Evolutionary conservation across 2,797 vertebrate species (phyloP).

Genomic region (Protonibea diacanthus): DNA sequence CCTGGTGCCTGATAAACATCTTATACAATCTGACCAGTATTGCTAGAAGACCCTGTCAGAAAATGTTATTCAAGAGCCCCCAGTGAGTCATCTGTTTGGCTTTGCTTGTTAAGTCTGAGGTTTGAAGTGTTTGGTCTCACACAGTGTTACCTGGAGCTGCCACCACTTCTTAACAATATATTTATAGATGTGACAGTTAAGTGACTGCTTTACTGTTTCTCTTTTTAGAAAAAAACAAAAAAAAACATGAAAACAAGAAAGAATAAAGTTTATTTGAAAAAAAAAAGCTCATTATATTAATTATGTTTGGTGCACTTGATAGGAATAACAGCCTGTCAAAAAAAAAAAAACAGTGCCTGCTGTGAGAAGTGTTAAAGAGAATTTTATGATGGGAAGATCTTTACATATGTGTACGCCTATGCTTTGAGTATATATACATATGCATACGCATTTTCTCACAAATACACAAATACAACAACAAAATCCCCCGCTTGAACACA

Average conservation of each 20-base stretch:
- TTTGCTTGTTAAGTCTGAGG: conserved; percentile 3
- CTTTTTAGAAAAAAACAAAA: background rate
- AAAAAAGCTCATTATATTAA: conserved; percentile 23
- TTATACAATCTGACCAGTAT: background rate
- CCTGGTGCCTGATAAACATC: background rate
- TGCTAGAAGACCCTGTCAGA: conserved; percentile 52
- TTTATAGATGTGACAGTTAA: conserved; percentile 33
- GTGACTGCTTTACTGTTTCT: conserved; percentile 7
- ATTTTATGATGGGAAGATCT: background rate
- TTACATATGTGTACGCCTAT: background rate
- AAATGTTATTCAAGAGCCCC: conserved; percentile 26
- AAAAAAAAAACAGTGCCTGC: conserved; percentile 3
- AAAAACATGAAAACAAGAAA: conserved; percentile 1
- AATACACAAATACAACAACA: conserved; percentile 1
- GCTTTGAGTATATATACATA: conserved; percentile 9
- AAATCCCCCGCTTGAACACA: conserved; percentile 31
- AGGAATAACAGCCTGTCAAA: conserved; percentile 21
- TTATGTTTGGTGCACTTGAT: conserved; percentile 16
- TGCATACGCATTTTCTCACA: conserved; percentile 9
- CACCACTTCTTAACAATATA: conserved; percentile 7
- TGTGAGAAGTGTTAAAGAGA: background rate
- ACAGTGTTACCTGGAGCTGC: conserved; percentile 32
- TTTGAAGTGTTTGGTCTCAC: conserved; percentile 10
- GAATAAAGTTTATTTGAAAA: background rate
- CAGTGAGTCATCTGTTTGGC: conserved; percentile 52